Evolutionary conservation across 2,113 vertebrate species (phyloP), one percentile per base, ranked within the genome.

Genomic region (Mixornis gularis): DNA sequence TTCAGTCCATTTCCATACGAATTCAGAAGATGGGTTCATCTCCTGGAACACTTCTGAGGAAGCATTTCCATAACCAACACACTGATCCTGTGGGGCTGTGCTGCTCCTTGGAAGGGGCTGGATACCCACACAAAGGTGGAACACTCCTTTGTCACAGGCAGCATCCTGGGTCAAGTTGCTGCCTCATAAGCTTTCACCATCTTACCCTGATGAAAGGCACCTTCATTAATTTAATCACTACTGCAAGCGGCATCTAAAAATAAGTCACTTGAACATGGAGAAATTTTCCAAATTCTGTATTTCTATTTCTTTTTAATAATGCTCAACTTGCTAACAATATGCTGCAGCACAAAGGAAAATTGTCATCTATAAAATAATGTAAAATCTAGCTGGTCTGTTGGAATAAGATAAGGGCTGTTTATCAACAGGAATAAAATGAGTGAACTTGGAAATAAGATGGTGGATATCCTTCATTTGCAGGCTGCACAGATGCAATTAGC

Each of bases 391-490:
- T 85, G 73, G 91, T 87, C 71, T 96, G 96, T 55, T 46, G 34
- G 78, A 79, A 82, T 77, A 91, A 79, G 96, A 94, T 94, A 96
- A 96, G 84, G 78, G 70, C 76, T 95, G 91, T 96, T 93, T 95
- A 94, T 95, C 89, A 92, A 85, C 46, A 91, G 91, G 78, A 85
- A 87, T 48, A 73, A 95, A 91, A 79, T 52, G 17, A 92, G 13
- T 91, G 89, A 93, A 92, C 87, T 91, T 93, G 81, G 71, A 92
- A 96, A 92, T 87, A 94, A 87, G 87, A 69, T 82, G 78, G 78
- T 72, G 92, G 58, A 72, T 94, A 92, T 63, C 89, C 95, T 85
- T 87, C 78, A 82, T 51, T 79, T 81, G 20, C 91, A 94, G 94
- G 41, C 86, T 89, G 95, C 91, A 93, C 38, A 63, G 55, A 93